Percentiles rank a stretch among this genome's conserved stretches.
Conservation (phyloP, 1,140 invertebrate genomes). For the Pectinophora gossypiella region DNA sequence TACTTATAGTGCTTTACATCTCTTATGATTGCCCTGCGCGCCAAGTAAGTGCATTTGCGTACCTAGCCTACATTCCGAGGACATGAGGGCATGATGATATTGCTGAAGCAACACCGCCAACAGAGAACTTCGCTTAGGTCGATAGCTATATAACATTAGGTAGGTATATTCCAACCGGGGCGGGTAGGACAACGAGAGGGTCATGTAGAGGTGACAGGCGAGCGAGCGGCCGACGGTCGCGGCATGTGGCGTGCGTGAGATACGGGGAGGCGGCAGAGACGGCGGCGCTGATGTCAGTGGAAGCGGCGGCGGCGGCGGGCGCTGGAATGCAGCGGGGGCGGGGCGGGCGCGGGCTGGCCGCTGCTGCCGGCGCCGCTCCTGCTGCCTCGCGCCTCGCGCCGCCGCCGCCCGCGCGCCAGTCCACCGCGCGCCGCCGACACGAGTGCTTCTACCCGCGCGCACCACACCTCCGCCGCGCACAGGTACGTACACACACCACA, state of each 20-base stretch:
- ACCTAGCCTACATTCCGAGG: no score
- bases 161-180: neutral
- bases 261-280: conserved; percentile 31
- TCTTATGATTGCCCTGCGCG: no score
- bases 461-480: conserved; percentile 37
- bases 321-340: conserved; percentile 53
- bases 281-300: conserved; percentile 43
- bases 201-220: conserved; percentile 47
- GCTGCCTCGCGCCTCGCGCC: conserved; percentile 50
- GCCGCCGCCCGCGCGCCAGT: conserved; percentile 40
- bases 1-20: no score
- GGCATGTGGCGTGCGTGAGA: conserved; percentile 28
- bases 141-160: neutral
- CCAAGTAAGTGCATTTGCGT: no score
- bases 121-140: neutral
- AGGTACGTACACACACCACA: conserved; percentile 46
- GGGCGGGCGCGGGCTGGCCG: conserved; percentile 51
- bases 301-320: conserved; percentile 14
- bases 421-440: conserved; percentile 62
- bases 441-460: conserved; percentile 47
- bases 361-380: conserved; percentile 57
- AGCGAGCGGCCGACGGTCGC: no score
- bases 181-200: conserved; percentile 24
- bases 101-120: no score
- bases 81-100: no score